phyloP scores from a whole-genome alignment of 2,113 vertebrate species.

The Dendrocopos noguchii region DNA sequence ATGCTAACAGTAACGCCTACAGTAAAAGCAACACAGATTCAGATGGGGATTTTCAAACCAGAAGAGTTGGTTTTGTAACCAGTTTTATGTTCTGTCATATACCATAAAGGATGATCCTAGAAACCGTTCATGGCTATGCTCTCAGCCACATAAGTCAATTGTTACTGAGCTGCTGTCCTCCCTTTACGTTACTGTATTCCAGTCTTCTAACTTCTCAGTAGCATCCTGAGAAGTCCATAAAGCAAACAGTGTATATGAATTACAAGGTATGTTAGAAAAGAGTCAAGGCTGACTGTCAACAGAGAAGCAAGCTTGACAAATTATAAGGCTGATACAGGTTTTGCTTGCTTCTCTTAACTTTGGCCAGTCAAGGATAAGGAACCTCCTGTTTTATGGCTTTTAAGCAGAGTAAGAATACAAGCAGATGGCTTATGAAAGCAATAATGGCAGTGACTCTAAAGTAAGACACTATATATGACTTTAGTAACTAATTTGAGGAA shows the following conservation, averaged over 20 bases:
- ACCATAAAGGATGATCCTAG: neutral
- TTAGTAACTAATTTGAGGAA: neutral
- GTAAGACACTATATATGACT: neutral
- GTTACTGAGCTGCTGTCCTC: neutral
- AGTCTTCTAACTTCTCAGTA: neutral
- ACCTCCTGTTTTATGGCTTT: neutral
- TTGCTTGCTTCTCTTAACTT: neutral
- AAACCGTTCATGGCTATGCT: neutral
- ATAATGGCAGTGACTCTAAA: neutral
- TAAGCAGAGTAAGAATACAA: neutral
- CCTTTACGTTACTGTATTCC: neutral
- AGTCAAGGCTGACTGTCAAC: constrained; percentile 6
- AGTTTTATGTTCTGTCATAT: neutral
- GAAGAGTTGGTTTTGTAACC: neutral
- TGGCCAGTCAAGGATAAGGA: neutral
- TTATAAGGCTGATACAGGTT: neutral
- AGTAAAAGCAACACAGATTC: neutral
- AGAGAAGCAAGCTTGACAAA: constrained; percentile 4
- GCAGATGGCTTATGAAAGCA: neutral
- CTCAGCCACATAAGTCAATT: neutral
- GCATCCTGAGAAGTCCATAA: neutral
- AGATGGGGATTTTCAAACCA: neutral
- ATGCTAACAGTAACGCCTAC: neutral
- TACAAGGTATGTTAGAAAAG: neutral
- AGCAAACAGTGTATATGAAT: neutral